These are phyloP conservation scores for Drosophila guanche DNA, from an alignment of 1,140 invertebrate species.

Conservation along the genomic window DNA sequence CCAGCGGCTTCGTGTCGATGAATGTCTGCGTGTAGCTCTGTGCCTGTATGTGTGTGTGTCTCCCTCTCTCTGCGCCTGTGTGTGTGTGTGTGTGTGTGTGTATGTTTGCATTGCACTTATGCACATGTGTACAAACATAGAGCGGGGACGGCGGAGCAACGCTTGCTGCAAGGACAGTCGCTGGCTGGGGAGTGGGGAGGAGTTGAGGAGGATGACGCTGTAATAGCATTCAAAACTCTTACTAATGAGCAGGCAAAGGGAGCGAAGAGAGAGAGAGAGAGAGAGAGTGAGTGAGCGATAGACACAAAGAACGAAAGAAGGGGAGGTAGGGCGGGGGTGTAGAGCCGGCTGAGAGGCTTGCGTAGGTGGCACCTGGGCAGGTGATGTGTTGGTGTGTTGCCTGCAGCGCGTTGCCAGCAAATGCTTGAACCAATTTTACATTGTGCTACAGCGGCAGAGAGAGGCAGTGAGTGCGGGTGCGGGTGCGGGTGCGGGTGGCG, in stretches of 20 bases:
- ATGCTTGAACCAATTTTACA: slow-evolving; percentile 79
- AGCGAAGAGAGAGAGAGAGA: not conserved
- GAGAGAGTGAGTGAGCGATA: not conserved
- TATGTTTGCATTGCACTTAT: slow-evolving; percentile 73
- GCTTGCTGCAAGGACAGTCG: too few species aligned
- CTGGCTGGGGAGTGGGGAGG: slow-evolving; percentile 18
- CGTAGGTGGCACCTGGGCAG: slow-evolving; percentile 37
- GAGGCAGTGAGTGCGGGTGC: too few species aligned
- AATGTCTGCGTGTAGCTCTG: slow-evolving; percentile 24
- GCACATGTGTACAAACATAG: slow-evolving; percentile 72
- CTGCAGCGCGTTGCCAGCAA: slow-evolving; percentile 59
- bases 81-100: slow-evolving; percentile 28
- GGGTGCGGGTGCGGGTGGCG: not conserved
- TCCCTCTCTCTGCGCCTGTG: not conserved
- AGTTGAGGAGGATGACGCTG: slow-evolving; percentile 78
- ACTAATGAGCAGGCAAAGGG: slow-evolving; percentile 69
- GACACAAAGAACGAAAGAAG: too few species aligned
- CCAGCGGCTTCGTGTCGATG: slow-evolving; percentile 48
- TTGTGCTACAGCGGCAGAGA: slow-evolving; percentile 41
- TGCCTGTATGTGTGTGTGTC: slow-evolving; percentile 40
- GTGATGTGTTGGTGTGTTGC: slow-evolving; percentile 57
- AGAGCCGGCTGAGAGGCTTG: slow-evolving; percentile 2
- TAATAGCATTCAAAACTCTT: slow-evolving; percentile 82
- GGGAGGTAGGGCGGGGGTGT: not conserved
- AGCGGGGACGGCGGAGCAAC: not conserved